Evolutionary conservation across 37 sponge, comb jelly and placozoan genomes (phyloP).

Genomic region (Geodia barretti): DNA sequence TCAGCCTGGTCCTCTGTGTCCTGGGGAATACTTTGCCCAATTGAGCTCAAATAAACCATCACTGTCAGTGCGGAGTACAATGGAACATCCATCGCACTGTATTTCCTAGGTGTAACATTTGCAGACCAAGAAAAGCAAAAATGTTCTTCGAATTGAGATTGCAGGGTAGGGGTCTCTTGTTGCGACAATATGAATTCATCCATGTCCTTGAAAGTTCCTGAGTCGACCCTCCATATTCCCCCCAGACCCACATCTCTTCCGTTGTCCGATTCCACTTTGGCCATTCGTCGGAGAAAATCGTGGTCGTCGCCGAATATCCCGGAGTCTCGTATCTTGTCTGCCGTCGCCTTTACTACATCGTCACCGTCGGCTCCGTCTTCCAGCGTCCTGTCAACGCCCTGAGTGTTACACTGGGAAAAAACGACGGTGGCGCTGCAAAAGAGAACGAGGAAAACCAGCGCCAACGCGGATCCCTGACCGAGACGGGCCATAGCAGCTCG

Average conservation of each 20-base stretch:
- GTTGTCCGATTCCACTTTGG: not conserved
- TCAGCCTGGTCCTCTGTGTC: too few species aligned
- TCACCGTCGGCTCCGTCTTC: not conserved
- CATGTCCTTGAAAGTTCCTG: not conserved
- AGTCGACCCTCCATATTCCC: not conserved
- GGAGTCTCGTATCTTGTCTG: not conserved
- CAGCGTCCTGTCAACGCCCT: not conserved
- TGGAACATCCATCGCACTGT: not conserved
- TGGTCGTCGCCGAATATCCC: not conserved
- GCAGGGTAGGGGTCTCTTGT: too few species aligned
- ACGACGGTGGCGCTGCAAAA: too few species aligned
- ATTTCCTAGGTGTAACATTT: too few species aligned
- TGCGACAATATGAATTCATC: not conserved
- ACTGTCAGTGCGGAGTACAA: not conserved
- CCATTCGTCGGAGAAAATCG: not conserved
- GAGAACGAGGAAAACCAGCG: too few species aligned
- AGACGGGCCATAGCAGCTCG: too few species aligned
- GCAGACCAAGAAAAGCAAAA: not conserved
- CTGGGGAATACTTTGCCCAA: too few species aligned
- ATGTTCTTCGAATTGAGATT: not conserved
- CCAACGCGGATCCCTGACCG: too few species aligned
- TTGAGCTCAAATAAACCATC: too few species aligned
- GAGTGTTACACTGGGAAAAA: too few species aligned
- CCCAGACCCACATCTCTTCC: not conserved
- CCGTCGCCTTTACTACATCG: not conserved